A percentile compares a stretch with the other conserved stretches of the same genome.
These are phyloP conservation scores for Hypomecis punctinalis DNA, from an alignment of 2,888 invertebrate genomes.

Conservation along the genomic window DNA sequence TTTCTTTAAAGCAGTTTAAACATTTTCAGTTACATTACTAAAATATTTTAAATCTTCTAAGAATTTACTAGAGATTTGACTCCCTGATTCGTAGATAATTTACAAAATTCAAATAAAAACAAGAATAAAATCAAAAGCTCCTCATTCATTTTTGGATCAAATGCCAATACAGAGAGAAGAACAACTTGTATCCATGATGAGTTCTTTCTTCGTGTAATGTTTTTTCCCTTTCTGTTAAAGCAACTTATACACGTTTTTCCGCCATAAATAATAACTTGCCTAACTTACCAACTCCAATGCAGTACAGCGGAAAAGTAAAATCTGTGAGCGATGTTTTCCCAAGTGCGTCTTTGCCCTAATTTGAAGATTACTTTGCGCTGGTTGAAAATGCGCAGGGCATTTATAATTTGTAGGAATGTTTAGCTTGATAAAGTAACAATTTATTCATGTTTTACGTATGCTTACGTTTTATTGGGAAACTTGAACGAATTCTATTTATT, in stretches of 20 bases:
- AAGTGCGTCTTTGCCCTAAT: slow-evolving; percentile 26
- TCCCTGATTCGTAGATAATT: no score
- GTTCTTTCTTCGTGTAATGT: neutral
- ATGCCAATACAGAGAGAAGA: no score
- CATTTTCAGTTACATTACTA: no score
- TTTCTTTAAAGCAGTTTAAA: no score
- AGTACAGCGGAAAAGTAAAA: slow-evolving; percentile 12
- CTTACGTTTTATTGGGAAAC: neutral
- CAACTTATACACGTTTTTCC: neutral
- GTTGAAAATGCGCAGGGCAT: slow-evolving; percentile 22
- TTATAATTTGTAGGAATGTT: slow-evolving; percentile 19
- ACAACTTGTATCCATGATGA: no score
- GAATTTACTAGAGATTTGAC: no score
- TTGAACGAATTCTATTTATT: no score
- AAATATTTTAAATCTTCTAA: no score
- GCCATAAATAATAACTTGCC: slow-evolving; percentile 4
- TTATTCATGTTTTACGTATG: slow-evolving; percentile 2
- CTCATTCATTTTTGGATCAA: no score
- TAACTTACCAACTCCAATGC: slow-evolving; percentile 12
- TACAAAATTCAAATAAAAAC: no score
- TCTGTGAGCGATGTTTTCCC: slow-evolving; percentile 28
- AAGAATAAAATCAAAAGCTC: no score
- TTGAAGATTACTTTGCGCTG: slow-evolving; percentile 24
- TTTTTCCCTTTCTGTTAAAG: neutral
- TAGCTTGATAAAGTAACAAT: slow-evolving; percentile 1